Conservation (phyloP, 2,797 vertebrate genomes). For the Erpetoichthys calabaricus region DNA sequence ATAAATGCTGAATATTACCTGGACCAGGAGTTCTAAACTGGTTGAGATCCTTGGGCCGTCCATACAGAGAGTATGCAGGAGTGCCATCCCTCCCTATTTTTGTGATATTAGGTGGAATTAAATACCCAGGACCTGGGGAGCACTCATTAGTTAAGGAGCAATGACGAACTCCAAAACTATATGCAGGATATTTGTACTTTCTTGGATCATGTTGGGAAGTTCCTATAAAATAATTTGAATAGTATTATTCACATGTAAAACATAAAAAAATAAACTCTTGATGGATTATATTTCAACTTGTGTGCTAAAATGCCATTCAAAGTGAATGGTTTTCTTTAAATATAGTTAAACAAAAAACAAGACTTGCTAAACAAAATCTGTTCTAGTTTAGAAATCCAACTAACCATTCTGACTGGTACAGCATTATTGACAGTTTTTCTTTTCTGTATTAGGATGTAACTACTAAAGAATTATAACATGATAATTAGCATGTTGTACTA, state of each 20-base stretch:
- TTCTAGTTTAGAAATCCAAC: too few relatives aligned
- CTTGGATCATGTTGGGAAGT: conserved; percentile 53
- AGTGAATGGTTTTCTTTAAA: too few relatives aligned
- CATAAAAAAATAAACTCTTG: too few relatives aligned
- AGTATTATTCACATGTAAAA: neutral
- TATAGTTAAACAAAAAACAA: too few relatives aligned
- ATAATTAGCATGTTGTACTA: too few relatives aligned
- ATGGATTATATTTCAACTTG: too few relatives aligned
- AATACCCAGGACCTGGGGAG: conserved; percentile 64
- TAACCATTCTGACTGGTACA: too few relatives aligned
- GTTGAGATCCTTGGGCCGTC: conserved; percentile 40
- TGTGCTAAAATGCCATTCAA: too few relatives aligned
- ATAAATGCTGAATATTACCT: conserved; percentile 35
- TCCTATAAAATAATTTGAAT: conserved; percentile 27
- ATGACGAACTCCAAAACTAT: conserved; percentile 56
- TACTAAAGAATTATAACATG: too few relatives aligned
- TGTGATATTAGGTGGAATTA: conserved; percentile 58
- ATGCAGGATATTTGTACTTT: conserved; percentile 58
- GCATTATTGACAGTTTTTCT: too few relatives aligned
- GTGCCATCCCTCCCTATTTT: conserved; percentile 37
- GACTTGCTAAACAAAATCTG: too few relatives aligned
- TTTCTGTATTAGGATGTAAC: too few relatives aligned
- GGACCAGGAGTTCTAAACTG: conserved; percentile 56
- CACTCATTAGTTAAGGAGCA: conserved; percentile 10
- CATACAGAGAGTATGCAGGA: conserved; percentile 60